Evolutionary conservation across 2,888 invertebrate genomes (phyloP).

Genomic region (Dendrolimus pini): DNA sequence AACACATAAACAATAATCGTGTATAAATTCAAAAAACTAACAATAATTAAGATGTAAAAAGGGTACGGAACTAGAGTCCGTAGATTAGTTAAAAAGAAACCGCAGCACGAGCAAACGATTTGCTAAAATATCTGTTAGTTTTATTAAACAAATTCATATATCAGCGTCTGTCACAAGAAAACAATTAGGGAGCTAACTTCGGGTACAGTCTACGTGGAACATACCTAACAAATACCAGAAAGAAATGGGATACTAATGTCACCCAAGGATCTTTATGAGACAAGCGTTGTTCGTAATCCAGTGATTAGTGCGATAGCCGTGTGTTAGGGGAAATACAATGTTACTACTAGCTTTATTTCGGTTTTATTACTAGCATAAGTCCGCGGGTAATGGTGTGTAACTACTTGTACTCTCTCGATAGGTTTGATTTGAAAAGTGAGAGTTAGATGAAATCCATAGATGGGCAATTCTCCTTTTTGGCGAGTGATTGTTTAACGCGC

Average conservation of each 20-base stretch:
- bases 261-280: background rate
- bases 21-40: too few species aligned
- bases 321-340: background rate
- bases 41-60: too few species aligned
- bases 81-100: too few species aligned
- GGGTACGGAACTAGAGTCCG: too few species aligned
- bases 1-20: too few species aligned
- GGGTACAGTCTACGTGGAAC: background rate
- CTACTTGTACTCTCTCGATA: too few species aligned
- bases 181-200: background rate
- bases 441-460: too few species aligned
- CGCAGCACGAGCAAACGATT: too few species aligned
- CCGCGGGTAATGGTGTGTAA: background rate
- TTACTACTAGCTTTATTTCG: background rate
- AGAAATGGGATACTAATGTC: background rate
- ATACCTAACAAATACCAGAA: background rate
- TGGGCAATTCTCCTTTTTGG: too few species aligned
- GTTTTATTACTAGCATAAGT: background rate
- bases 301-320: background rate
- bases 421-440: too few species aligned
- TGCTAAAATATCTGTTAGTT: background rate
- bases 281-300: background rate
- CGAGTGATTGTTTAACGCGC: too few species aligned
- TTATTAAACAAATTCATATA: background rate
- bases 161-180: background rate